Percentiles rank a stretch among this genome's conserved stretches.
phyloP scores from a whole-genome alignment of 92 coral and sea anemone species.

The Heteractis magnifica region DNA sequence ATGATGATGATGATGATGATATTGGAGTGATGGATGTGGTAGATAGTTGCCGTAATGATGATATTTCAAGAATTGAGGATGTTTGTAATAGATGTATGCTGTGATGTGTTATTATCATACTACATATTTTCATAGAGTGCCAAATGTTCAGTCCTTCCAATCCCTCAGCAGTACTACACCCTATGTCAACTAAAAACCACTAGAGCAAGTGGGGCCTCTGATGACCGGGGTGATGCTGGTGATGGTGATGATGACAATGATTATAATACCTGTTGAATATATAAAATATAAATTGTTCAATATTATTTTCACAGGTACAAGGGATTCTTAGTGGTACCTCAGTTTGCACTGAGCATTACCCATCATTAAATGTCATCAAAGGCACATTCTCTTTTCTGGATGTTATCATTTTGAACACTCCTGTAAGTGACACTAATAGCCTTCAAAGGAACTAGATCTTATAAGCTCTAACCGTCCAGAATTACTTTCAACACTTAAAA shows the following conservation, averaged over 20 bases:
- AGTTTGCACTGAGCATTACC: slow-evolving; percentile 45
- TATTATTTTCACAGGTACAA: slow-evolving; percentile 32
- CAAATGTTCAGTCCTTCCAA: not conserved
- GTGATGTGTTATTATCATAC: too few relatives aligned
- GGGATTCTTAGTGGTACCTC: slow-evolving; percentile 30
- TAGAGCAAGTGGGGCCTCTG: too few relatives aligned
- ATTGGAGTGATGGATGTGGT: too few relatives aligned
- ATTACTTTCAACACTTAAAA: too few relatives aligned
- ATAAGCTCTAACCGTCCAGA: too few relatives aligned
- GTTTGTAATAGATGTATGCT: too few relatives aligned
- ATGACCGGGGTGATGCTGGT: not conserved
- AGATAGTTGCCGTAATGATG: too few relatives aligned
- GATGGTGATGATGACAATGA: not conserved
- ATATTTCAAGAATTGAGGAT: too few relatives aligned
- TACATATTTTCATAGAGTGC: too few relatives aligned
- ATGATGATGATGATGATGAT: too few relatives aligned
- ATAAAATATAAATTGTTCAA: not conserved
- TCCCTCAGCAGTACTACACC: not conserved
- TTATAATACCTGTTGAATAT: not conserved
- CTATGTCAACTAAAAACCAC: too few relatives aligned
- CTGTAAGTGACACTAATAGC: slow-evolving; percentile 49
- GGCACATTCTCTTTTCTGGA: slow-evolving; percentile 67
- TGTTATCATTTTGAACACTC: slow-evolving; percentile 67
- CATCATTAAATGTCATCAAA: slow-evolving; percentile 49
- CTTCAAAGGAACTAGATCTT: too few relatives aligned